Evolutionary conservation across 2,888 invertebrate species (phyloP), one percentile per base, ranked within the genome.

Genomic region (Mylabris sibirica): DNA sequence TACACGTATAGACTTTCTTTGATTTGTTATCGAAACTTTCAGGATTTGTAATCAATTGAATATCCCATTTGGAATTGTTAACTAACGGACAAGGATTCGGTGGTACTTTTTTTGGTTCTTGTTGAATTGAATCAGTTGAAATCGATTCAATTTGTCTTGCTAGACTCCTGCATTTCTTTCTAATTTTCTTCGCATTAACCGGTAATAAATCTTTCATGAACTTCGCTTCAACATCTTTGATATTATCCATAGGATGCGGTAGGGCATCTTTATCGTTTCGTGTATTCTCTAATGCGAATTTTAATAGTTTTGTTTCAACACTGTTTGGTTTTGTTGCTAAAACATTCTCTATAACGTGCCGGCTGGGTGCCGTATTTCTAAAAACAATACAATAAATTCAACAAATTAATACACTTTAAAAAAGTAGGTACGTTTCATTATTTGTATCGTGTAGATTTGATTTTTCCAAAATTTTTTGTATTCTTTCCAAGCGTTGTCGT

Each of bases 201-300:
- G 84, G 81, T 20, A 81, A 75, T n/a, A 87, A 78, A 74, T 87
- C 85, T 1, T 85, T 84, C 76, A 88, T 88, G 62, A 88, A 72
- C 59, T 85, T 83, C 61, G 86, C 77, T 77, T 89, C 88, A 20
- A 90, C 76, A 63, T 86, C 82, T 74, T 86, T 85, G 3, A 90
- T 77, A 57, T 86, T 81, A 76, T 89, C 86, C 81, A 89, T 88
- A 14, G 89, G 89, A 74, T 88, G 88, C 4, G 76, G 72, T 53
- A 73, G 63, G 35, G 30, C 26, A 6, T 65, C 44, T 3, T 41
- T 22, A 24, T 69, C 24, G 59, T 53, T 53, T 11, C 9, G 22
- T 3, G 64, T 24, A 63, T 76, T 76, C 53, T 77, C 59, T 22
- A 81, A 68, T 4, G 81, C 82, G 77, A 84, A 83, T 74, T 79